Evolutionary conservation across 2,797 vertebrate genomes (phyloP).

Genomic region (Acanthiza pusilla): DNA sequence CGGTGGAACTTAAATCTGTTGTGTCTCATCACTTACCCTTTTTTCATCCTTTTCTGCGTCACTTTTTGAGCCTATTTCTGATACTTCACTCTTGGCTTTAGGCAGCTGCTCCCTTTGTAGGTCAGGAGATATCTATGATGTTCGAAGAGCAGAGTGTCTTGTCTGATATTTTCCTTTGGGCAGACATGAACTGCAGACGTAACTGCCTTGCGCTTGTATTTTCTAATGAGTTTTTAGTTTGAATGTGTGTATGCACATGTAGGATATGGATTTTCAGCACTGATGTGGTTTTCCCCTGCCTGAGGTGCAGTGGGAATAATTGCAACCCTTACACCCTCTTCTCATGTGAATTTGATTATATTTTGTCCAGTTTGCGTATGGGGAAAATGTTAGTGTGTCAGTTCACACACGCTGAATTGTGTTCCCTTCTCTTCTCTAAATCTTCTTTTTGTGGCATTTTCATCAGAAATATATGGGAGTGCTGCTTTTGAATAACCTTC

Average conservation of each 20-base stretch:
- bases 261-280: neutral
- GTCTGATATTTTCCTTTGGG: neutral
- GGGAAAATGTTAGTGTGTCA: neutral
- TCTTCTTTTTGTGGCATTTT: too few relatives aligned
- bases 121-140: neutral
- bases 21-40: rapidly evolving
- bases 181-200: neutral
- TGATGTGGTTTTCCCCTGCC: neutral
- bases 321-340: neutral
- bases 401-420: neutral
- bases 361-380: neutral
- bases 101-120: neutral
- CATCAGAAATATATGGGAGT: neutral
- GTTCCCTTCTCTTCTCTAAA: neutral
- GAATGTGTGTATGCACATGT: neutral
- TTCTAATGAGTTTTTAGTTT: neutral
- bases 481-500: neutral
- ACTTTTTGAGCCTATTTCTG: neutral
- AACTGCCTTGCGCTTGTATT: rapidly evolving
- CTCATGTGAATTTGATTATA: rapidly evolving
- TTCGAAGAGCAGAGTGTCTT: neutral
- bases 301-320: neutral
- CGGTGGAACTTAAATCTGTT: neutral
- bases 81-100: neutral
- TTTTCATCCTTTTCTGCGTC: neutral